Evolutionary conservation across 1,140 invertebrate species (phyloP), one percentile per base, ranked within the genome.

Genomic region (Ostrea edulis): DNA sequence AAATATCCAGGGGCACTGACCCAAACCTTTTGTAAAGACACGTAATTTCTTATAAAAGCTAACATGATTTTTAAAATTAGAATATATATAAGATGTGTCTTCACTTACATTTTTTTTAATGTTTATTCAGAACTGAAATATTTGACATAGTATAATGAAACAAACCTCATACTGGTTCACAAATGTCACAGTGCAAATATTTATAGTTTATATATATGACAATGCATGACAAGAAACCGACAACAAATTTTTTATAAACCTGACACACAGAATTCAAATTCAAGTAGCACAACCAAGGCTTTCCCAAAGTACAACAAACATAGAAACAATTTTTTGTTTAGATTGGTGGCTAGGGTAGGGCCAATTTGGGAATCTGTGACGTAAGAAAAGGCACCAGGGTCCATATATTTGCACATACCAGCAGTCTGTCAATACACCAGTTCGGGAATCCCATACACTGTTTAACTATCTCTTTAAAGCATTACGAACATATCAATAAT

Each of bases 371-470:
- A 77, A 35, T 22, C 29, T 3, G 68, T 77, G 68, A 77, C 68
- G 68, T 25, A 77, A 77, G 68, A 77, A 77, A 77, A 77, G 25
- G 29, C 68, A 77, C 68, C 25, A 29, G 68, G 68, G 68, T 35
- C 68, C 25, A 35, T 35, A 77, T 77, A 77, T 77, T 11, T 77
- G 14, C 68, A 77, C 25, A 14, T 77, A 12, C 29, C 68, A 77
- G 25, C 25, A 77, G 68, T 29, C n/a, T 77, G 68, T 77, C 68
- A 77, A 77, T 77, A 77, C 25, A 35, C 17, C 2, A 8, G 68
- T 9, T 5, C 25, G 35, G 68, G 68, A 77, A 77, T 77, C 68
- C 68, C 25, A 14, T 11, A 29, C 22, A 9, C 29, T 29, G 8
- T 29, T 77, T 17, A 77, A 29, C 68, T 77, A 77, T 77, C 68